These are phyloP conservation scores for Arenaria interpres DNA, from an alignment of 2,113 vertebrate genomes.

Conservation along the genomic window DNA sequence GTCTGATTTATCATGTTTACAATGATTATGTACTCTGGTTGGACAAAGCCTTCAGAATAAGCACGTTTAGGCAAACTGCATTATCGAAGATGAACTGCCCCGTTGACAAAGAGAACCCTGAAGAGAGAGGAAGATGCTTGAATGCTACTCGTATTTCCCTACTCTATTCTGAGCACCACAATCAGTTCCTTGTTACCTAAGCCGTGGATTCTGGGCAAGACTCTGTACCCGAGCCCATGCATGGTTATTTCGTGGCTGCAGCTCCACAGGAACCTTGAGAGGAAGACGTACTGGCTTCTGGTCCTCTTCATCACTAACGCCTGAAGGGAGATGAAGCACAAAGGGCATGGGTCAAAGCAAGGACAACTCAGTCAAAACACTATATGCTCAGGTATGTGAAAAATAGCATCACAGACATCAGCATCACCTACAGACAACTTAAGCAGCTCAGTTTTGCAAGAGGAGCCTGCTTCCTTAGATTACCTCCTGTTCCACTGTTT, in stretches of 20 bases:
- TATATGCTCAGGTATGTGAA: not conserved
- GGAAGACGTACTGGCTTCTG: slow-evolving; percentile 96
- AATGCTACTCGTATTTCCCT: not conserved
- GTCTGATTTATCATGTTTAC: not conserved
- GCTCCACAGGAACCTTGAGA: slow-evolving; percentile 91
- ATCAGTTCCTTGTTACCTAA: slow-evolving; percentile 78
- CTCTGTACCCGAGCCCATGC: slow-evolving; percentile 97
- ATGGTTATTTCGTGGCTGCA: slow-evolving; percentile 93
- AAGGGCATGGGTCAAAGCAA: not conserved
- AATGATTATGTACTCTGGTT: not conserved
- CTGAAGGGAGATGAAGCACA: slow-evolving; percentile 63
- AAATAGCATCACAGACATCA: not conserved
- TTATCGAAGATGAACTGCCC: not conserved
- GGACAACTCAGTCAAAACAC: not conserved
- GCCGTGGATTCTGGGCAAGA: slow-evolving; percentile 95
- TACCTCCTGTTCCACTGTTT: not conserved
- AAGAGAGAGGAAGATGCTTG: not conserved
- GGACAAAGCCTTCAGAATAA: not conserved
- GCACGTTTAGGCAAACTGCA: not conserved
- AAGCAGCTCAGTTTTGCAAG: not conserved
- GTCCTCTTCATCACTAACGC: slow-evolving; percentile 96
- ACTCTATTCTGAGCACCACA: not conserved
- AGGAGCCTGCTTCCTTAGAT: not conserved
- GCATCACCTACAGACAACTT: not conserved
- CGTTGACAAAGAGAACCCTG: not conserved